Evolutionary conservation across 2,113 vertebrate genomes (phyloP).

Genomic region (Phrynosoma blainvillii): DNA sequence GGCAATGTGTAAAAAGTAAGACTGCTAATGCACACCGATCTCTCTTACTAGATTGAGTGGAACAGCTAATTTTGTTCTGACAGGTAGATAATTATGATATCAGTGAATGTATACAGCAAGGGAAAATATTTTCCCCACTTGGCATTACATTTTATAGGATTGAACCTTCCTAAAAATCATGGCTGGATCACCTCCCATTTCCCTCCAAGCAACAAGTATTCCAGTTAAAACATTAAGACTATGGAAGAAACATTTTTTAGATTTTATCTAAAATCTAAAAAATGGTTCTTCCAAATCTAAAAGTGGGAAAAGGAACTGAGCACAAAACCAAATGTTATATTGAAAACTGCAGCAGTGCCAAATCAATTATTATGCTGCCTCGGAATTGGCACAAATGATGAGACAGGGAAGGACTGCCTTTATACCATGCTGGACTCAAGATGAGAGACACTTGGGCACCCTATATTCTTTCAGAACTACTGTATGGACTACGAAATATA

Average conservation of each 20-base stretch:
- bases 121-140: not conserved
- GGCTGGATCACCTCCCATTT: not conserved
- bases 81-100: not conserved
- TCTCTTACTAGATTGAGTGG: not conserved
- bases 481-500: not conserved
- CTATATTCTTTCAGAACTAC: not conserved
- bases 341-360: not conserved
- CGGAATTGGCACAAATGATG: not conserved
- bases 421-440: not conserved
- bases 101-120: not conserved
- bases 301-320: not conserved
- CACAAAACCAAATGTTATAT: too few species aligned
- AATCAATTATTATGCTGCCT: not conserved
- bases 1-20: too few species aligned
- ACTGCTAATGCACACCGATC: not conserved
- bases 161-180: not conserved
- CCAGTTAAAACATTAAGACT: not conserved
- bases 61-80: not conserved
- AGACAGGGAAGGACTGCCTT: not conserved
- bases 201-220: not conserved
- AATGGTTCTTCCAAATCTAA: too few species aligned
- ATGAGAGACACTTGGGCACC: not conserved
- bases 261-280: not conserved
- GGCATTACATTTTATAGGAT: too few species aligned
- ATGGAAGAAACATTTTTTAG: not conserved